Conservation (phyloP, 2,113 vertebrate species). For the Marmota monax region DNA sequence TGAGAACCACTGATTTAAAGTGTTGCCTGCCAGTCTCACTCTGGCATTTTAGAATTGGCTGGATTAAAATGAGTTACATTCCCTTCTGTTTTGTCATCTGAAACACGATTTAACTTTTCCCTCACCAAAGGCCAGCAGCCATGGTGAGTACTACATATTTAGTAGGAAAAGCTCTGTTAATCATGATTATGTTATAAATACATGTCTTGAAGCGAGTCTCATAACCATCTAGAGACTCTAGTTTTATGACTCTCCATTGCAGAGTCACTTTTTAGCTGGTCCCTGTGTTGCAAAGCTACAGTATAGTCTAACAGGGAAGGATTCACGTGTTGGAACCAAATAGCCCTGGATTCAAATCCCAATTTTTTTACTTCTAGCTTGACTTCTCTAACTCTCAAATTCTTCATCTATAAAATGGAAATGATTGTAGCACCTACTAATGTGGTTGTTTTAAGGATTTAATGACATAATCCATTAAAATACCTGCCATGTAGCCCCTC, state of each 20-base stretch:
- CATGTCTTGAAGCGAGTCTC: neutral
- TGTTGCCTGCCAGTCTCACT: neutral
- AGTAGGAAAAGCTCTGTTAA: neutral
- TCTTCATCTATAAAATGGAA: conserved; percentile 13
- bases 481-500: neutral
- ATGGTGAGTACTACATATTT: neutral
- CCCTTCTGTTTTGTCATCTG: conserved; percentile 2
- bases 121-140: neutral
- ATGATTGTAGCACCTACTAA: neutral
- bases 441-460: neutral
- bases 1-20: neutral
- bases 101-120: neutral
- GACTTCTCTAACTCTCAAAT: neutral
- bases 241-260: neutral
- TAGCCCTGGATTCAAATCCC: neutral
- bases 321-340: neutral
- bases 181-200: neutral
- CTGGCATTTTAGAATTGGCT: neutral
- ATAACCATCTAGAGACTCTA: neutral
- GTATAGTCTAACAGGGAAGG: neutral
- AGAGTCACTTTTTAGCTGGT: neutral
- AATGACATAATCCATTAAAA: conserved; percentile 43
- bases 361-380: neutral
- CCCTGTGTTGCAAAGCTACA: neutral
- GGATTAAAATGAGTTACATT: neutral